phyloP scores from a whole-genome alignment of 2,797 vertebrate species.

The Taeniopygia guttata region DNA sequence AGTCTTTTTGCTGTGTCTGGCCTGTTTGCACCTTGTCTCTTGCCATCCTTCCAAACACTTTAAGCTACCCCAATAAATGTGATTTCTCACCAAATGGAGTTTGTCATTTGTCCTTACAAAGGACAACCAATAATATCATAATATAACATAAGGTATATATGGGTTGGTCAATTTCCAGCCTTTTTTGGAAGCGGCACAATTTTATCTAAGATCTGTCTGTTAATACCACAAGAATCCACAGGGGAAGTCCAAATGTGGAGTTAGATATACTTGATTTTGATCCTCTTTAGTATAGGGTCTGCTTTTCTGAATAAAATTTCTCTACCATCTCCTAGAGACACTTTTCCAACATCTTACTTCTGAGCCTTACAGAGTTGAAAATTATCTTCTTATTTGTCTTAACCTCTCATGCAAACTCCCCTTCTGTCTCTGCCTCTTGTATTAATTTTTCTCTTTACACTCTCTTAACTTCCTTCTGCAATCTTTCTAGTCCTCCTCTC shows the following conservation, averaged over 20 bases:
- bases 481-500: slow-evolving; percentile 67
- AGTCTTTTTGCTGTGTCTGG: background rate
- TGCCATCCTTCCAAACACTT: background rate
- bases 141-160: background rate
- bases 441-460: slow-evolving; percentile 64
- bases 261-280: background rate
- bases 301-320: background rate
- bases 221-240: background rate
- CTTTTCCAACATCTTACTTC: background rate
- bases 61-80: background rate
- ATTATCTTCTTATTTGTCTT: slow-evolving; percentile 36
- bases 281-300: background rate
- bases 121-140: background rate
- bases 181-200: background rate
- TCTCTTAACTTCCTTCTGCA: slow-evolving; percentile 64
- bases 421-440: slow-evolving; percentile 8
- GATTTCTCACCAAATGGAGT: background rate
- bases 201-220: background rate
- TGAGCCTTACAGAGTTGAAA: background rate
- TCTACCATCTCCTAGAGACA: background rate
- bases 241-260: background rate
- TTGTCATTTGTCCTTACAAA: background rate
- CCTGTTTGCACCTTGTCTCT: background rate
- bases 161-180: background rate
- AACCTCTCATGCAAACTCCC: slow-evolving; percentile 25